Percentiles rank a stretch among this genome's conserved stretches.
These are phyloP conservation scores for Calcarius ornatus DNA, from an alignment of 2,113 vertebrate species.

Conservation along the genomic window DNA sequence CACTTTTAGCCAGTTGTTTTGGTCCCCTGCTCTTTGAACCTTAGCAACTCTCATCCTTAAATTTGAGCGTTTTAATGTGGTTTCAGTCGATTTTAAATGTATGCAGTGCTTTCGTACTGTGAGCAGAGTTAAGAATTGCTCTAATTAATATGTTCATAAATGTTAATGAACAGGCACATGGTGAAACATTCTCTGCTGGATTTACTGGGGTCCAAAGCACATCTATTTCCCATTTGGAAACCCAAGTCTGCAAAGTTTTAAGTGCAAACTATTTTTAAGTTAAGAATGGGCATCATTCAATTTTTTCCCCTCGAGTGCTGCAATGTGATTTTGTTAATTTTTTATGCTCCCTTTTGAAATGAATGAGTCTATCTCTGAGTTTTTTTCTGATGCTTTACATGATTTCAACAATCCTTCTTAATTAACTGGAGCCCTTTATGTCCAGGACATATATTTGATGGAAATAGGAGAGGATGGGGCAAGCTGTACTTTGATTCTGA, in stretches of 20 bases:
- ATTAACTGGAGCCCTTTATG: not conserved
- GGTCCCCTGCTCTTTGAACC: not conserved
- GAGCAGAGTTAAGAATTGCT: not conserved
- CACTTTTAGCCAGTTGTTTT: not conserved
- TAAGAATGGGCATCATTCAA: not conserved
- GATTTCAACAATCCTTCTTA: not conserved
- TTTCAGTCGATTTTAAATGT: not conserved
- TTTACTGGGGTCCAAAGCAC: not conserved
- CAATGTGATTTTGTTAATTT: not conserved
- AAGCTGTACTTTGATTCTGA: not conserved
- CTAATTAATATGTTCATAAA: not conserved
- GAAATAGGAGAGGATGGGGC: not conserved
- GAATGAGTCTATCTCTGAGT: not conserved
- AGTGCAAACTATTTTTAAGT: not conserved
- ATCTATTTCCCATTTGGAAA: not conserved
- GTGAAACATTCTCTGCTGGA: accelerated
- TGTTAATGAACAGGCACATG: not conserved
- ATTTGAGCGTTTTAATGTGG: not conserved
- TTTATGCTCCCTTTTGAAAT: not conserved
- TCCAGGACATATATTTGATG: not conserved
- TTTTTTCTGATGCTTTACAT: not conserved
- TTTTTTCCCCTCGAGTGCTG: not conserved
- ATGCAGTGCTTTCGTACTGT: not conserved
- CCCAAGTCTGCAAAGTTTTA: not conserved
- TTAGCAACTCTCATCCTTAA: not conserved